These are phyloP conservation scores for Murina feae DNA, from an alignment of 2,113 vertebrate species.

Conservation along the genomic window DNA sequence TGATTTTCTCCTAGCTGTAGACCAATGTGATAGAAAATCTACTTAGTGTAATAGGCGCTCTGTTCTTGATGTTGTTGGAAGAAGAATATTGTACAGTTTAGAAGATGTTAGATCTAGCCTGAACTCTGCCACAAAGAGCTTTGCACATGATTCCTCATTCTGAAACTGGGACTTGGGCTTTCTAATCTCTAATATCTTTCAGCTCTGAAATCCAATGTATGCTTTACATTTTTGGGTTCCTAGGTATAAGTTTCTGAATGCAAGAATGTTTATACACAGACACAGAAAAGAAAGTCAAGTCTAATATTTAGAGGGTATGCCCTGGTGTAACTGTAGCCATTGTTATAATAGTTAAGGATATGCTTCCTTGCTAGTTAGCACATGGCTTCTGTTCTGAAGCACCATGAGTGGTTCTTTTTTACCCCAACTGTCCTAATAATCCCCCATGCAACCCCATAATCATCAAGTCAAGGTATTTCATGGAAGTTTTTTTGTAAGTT, in stretches of 20 bases:
- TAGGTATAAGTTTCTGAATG: neutral
- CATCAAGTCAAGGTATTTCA: neutral
- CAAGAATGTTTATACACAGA: neutral
- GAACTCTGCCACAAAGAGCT: neutral
- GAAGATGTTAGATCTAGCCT: neutral
- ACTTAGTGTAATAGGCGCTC: constrained; percentile 45
- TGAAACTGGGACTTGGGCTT: neutral
- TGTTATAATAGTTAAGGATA: neutral
- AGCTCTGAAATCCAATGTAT: neutral
- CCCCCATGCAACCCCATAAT: no score
- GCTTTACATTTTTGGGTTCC: neutral
- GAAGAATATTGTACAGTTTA: neutral
- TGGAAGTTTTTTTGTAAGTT: neutral
- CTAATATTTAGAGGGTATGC: neutral
- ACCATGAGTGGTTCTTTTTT: neutral
- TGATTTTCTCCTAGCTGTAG: constrained; percentile 48
- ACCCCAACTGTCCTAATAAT: neutral
- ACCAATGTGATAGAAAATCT: constrained; percentile 52
- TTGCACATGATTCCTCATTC: neutral
- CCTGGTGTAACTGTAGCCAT: neutral
- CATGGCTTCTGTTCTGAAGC: neutral
- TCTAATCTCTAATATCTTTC: neutral
- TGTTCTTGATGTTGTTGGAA: neutral
- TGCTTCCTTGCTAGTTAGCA: neutral
- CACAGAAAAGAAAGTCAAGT: neutral